phyloP scores from a whole-genome alignment of 2,797 vertebrate genomes.

The Pelobates cultripes region DNA sequence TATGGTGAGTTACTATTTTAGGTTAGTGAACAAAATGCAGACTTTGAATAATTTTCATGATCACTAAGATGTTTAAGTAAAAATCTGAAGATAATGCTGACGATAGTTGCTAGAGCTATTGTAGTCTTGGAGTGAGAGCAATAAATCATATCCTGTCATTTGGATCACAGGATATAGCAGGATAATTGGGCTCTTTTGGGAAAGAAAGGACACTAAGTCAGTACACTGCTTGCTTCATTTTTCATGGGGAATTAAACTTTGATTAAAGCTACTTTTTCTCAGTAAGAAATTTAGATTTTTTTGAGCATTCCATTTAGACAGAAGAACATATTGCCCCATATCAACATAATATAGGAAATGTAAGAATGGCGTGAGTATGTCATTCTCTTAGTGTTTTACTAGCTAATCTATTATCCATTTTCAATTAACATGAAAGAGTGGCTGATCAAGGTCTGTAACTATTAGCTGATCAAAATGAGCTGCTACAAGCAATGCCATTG shows the following conservation, averaged over 20 bases:
- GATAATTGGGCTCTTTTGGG: constrained; percentile 56
- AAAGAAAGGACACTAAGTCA: constrained; percentile 53
- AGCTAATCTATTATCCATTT: neutral
- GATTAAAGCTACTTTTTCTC: constrained; percentile 39
- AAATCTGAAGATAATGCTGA: constrained; percentile 47
- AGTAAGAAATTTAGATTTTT: constrained; percentile 23
- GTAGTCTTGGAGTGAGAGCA: constrained; percentile 47
- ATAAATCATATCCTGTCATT: constrained; percentile 56
- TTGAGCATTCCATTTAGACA: constrained; percentile 25
- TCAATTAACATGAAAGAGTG: neutral
- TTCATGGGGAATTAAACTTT: constrained; percentile 53
- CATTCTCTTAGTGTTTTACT: neutral
- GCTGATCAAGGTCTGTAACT: neutral
- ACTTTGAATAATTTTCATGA: constrained; percentile 45
- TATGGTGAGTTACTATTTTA: constrained; percentile 41
- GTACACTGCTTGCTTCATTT: constrained; percentile 40
- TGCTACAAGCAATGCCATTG: neutral
- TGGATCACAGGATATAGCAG: constrained; percentile 54
- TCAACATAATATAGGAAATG: neutral
- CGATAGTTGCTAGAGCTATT: constrained; percentile 45
- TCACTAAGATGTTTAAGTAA: constrained; percentile 35
- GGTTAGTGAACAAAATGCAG: constrained; percentile 31
- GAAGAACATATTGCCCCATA: neutral
- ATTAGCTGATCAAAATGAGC: neutral
- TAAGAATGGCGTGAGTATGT: neutral